A percentile compares a stretch with the other conserved stretches of the same genome.
Conservation (phyloP, 2,888 invertebrate genomes). For the Chelonus formosanus region DNA sequence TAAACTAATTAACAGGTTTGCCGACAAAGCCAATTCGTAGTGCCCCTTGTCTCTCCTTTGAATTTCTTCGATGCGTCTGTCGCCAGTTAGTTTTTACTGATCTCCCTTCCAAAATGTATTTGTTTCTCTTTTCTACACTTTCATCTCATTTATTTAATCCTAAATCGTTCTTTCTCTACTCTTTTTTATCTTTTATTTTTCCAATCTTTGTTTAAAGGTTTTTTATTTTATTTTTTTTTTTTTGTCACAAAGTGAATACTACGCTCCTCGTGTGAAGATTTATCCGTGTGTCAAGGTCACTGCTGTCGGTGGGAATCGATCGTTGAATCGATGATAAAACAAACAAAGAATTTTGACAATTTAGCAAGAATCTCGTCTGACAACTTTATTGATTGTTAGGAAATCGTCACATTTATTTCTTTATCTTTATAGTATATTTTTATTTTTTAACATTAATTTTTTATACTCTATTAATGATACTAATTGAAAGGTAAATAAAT, state of each 20-base stretch:
- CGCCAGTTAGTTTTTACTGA: constrained; percentile 46
- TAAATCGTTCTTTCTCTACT: constrained; percentile 27
- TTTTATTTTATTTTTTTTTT: constrained; percentile 33
- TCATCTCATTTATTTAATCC: constrained; percentile 50
- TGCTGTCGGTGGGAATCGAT: constrained; percentile 6
- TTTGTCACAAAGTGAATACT: background rate
- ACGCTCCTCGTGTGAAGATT: background rate
- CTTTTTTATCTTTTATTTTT: constrained; percentile 2
- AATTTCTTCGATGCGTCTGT: constrained; percentile 48
- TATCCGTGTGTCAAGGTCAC: constrained; percentile 2
- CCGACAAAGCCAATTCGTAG: constrained; percentile 59
- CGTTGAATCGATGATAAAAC: constrained; percentile 6
- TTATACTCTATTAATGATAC: background rate
- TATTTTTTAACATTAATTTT: constrained; percentile 21
- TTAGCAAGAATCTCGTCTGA: constrained; percentile 10
- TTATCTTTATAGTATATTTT: constrained; percentile 2
- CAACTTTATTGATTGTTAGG: constrained; percentile 15
- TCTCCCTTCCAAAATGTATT: constrained; percentile 45
- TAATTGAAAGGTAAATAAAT: background rate
- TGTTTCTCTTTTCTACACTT: constrained; percentile 45
- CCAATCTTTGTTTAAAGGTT: constrained; percentile 31
- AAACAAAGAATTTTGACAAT: constrained; percentile 5
- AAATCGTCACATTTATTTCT: no score
- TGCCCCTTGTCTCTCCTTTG: constrained; percentile 4
- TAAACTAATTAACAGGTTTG: constrained; percentile 64